These are phyloP conservation scores for Aelia acuminata DNA, from an alignment of 2,888 invertebrate genomes.

Conservation along the genomic window DNA sequence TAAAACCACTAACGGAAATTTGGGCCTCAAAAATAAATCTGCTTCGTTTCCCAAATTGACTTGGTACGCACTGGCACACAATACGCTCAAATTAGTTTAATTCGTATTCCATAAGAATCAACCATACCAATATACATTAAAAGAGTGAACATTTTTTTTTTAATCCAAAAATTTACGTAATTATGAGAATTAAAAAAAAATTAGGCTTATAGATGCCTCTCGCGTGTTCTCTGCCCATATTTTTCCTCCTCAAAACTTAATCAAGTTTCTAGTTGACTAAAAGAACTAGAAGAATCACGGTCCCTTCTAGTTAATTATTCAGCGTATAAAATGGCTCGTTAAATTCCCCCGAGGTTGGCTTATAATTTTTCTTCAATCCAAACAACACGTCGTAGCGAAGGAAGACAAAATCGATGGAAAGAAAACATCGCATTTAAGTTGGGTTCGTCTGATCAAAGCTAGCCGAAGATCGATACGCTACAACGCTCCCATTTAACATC, in stretches of 20 bases:
- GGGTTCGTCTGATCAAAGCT: conserved; percentile 40
- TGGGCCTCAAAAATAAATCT: too few relatives aligned
- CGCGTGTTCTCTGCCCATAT: background rate
- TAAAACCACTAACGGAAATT: too few relatives aligned
- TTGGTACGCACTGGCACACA: too few relatives aligned
- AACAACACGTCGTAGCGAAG: background rate
- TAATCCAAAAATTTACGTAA: too few relatives aligned
- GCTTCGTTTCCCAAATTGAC: too few relatives aligned
- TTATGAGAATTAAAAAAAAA: background rate
- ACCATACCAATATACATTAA: too few relatives aligned
- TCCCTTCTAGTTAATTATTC: background rate
- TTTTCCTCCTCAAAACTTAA: background rate
- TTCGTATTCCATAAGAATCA: too few relatives aligned
- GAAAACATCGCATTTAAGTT: conserved; percentile 9
- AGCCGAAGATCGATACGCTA: background rate
- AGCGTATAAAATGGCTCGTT: background rate
- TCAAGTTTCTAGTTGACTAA: background rate
- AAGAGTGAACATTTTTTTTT: too few relatives aligned
- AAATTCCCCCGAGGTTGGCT: background rate
- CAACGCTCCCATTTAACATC: conserved; percentile 20
- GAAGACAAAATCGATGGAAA: background rate
- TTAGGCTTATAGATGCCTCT: background rate
- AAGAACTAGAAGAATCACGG: background rate
- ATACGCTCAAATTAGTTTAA: too few relatives aligned
- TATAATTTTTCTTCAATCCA: background rate